Base-by-base conservation (phyloP, 1,140 invertebrate species). In the Meloidogyne hapla region DNA sequence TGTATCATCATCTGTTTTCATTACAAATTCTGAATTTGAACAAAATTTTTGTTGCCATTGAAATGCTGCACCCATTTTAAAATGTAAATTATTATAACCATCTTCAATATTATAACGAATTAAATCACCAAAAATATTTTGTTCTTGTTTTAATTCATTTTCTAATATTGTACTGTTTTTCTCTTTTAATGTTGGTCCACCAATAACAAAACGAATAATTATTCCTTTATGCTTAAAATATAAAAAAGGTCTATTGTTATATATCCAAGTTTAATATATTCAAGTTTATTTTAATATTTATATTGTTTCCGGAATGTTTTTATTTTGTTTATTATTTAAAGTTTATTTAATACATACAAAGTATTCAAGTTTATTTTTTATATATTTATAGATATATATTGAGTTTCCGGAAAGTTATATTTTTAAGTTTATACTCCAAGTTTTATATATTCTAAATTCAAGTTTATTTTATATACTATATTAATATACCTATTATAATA, bases 1-100 rank as follows among this genome's bases (percentile, higher is more conserved):
- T 70, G 69, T 70, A 28, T 70, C 69, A 28, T 70, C 69, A 42
- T 70, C 69, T 28, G 69, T 70, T 70, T 70, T 70, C 69, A 70
- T 70, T 6, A 70, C 28, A 70, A 42, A 70, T 70, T 70, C 69
- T 26, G 69, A 38, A 70, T 70, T 70, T 21, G 69, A 28, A 48
- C 38, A 70, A 18, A 38, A 70, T 56, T 70, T 45, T 25, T 56
- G 45, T 48, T 70, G 69, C 69, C 69, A 70, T 42, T 70, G 45
- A 33, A 45, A 70, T 1, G 33, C 69, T 15, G 40, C 33, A 2
- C 45, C 45, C 69, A 70, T 45, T n/a, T 69, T 69, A 56, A 69
- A 69, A 42, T 69, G 68, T 61, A 69, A 69, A 69, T 69, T 69
- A 28, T n/a, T 13, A 42, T 69, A 69, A 28, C 38, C 61, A 61